These are phyloP conservation scores for Macrocentrus cingulum DNA, from an alignment of 1,140 invertebrate genomes.

Conservation along the genomic window DNA sequence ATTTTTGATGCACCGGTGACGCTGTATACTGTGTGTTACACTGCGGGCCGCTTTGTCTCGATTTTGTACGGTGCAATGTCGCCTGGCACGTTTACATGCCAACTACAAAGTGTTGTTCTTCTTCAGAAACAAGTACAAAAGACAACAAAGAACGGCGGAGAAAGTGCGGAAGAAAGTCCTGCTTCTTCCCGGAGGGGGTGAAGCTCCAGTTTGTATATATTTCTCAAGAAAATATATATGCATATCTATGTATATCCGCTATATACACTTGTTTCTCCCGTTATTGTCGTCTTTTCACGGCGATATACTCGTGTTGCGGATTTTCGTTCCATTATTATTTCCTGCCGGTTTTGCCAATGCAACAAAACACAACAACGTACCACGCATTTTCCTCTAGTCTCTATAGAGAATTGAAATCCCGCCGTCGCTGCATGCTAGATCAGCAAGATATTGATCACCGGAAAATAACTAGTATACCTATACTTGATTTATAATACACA, in stretches of 20 bases:
- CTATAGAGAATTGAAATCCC: too few species aligned
- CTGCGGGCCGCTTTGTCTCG: slow-evolving; percentile 12
- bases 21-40: slow-evolving; percentile 33
- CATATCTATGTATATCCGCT: background rate
- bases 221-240: background rate
- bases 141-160: slow-evolving; percentile 29
- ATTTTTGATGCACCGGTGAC: too few species aligned
- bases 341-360: background rate
- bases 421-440: too few species aligned
- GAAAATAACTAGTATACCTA: too few species aligned
- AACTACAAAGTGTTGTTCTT: slow-evolving; percentile 41
- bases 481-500: too few species aligned
- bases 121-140: slow-evolving; percentile 28
- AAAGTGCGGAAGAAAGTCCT: slow-evolving; percentile 1
- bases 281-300: slow-evolving; percentile 12
- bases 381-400: too few species aligned
- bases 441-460: too few species aligned
- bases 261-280: background rate
- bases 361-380: background rate
- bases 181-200: background rate
- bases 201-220: background rate
- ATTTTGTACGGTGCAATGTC: background rate
- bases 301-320: slow-evolving; percentile 16
- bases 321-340: background rate
- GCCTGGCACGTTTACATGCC: slow-evolving; percentile 34